phyloP scores from a whole-genome alignment of 2,113 vertebrate genomes.

The Pitta sordida region DNA sequence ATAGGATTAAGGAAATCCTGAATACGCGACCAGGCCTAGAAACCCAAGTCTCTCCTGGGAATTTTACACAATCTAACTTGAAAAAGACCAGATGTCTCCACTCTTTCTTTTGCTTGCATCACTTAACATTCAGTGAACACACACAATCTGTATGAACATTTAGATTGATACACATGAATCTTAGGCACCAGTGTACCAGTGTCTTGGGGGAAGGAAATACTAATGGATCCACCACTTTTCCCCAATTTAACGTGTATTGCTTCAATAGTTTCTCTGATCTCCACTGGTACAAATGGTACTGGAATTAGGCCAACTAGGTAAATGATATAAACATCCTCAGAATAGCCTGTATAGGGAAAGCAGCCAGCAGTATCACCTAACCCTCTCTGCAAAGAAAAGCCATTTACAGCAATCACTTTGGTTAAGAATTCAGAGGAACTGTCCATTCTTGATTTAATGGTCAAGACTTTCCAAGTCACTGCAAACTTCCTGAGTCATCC shows the following conservation, averaged over 20 bases:
- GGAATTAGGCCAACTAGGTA: background rate
- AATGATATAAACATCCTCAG: background rate
- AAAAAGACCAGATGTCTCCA: background rate
- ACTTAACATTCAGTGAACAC: background rate
- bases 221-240: background rate
- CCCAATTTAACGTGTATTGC: background rate
- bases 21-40: background rate
- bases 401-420: background rate
- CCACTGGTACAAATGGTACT: background rate
- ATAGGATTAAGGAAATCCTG: background rate
- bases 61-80: background rate
- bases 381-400: background rate
- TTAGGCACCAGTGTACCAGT: background rate
- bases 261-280: background rate
- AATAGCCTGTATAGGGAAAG: background rate
- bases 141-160: background rate
- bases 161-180: background rate
- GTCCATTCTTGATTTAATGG: background rate
- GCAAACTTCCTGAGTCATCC: background rate
- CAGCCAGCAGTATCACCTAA: background rate
- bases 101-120: background rate
- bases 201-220: background rate
- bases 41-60: background rate
- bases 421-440: background rate
- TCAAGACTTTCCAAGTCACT: background rate